Percentiles rank a stretch among this genome's conserved stretches.
phyloP scores from a whole-genome alignment of 2,888 invertebrate genomes.

The Capitulum mitella region DNA sequence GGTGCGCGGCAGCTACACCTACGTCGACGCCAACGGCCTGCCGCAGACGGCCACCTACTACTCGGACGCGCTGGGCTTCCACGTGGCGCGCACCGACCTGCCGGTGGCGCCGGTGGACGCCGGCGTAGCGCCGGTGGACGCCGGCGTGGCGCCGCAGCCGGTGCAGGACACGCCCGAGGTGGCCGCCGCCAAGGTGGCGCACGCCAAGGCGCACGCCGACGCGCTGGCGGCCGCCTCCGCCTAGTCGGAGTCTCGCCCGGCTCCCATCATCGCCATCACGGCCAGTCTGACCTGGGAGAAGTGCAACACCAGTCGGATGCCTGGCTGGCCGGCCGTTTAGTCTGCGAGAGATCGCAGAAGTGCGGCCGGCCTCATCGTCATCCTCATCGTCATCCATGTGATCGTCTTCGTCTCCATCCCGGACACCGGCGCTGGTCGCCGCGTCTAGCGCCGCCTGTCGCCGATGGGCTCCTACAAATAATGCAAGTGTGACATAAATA shows the following conservation, averaged over 20 bases:
- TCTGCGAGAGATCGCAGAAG: not conserved
- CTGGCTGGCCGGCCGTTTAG: not conserved
- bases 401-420: not conserved
- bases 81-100: not conserved
- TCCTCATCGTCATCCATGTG: not conserved
- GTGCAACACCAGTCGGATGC: not conserved
- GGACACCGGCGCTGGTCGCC: not conserved
- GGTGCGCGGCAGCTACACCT: too few relatives aligned
- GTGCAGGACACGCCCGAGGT: not conserved
- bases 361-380: not conserved
- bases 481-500: not conserved
- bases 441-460: not conserved
- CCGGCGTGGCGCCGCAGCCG: not conserved
- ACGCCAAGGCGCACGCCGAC: not conserved
- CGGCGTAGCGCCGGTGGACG: not conserved
- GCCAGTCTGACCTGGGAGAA: not conserved
- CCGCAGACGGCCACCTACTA: not conserved
- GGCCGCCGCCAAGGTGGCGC: not conserved
- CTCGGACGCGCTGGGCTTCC: conserved; percentile 10
- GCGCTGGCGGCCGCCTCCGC: not conserved
- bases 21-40: too few relatives aligned
- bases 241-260: not conserved
- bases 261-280: not conserved
- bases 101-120: conserved; percentile 5
- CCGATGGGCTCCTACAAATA: not conserved